Percentiles rank a stretch among this genome's conserved stretches.
Conservation (phyloP, 2,113 vertebrate species). For the Merops nubicus region DNA sequence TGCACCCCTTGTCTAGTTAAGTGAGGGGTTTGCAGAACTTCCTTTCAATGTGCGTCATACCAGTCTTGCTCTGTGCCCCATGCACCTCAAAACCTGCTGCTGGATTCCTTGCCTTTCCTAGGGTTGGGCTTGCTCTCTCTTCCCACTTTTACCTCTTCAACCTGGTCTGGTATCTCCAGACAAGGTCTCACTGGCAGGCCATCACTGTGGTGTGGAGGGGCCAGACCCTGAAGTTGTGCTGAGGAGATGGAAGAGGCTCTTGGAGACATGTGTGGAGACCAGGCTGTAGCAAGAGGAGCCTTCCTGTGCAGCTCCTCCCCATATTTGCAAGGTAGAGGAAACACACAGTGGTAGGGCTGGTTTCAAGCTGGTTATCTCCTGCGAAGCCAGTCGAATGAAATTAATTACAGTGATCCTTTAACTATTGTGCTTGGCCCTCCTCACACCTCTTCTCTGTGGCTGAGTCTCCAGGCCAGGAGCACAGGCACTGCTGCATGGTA, state of each 20-base stretch:
- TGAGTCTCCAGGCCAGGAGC: not conserved
- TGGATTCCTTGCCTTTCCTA: not conserved
- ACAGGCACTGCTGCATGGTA: not conserved
- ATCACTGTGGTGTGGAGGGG: not conserved
- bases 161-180: not conserved
- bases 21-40: not conserved
- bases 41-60: not conserved
- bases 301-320: not conserved
- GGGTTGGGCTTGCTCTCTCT: not conserved
- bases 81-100: not conserved
- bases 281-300: not conserved
- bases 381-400: not conserved
- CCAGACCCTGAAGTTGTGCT: not conserved
- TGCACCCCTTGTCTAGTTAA: not conserved
- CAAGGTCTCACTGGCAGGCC: not conserved
- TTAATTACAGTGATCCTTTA: not conserved
- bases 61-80: not conserved
- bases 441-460: not conserved
- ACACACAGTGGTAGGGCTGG: rapidly evolving
- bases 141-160: not conserved
- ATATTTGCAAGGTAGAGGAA: not conserved
- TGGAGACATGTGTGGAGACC: rapidly evolving
- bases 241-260: not conserved
- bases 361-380: not conserved
- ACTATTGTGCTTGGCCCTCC: not conserved